Evolutionary conservation across 1,140 invertebrate genomes (phyloP).

Genomic region (Euglossa dilemma): DNA sequence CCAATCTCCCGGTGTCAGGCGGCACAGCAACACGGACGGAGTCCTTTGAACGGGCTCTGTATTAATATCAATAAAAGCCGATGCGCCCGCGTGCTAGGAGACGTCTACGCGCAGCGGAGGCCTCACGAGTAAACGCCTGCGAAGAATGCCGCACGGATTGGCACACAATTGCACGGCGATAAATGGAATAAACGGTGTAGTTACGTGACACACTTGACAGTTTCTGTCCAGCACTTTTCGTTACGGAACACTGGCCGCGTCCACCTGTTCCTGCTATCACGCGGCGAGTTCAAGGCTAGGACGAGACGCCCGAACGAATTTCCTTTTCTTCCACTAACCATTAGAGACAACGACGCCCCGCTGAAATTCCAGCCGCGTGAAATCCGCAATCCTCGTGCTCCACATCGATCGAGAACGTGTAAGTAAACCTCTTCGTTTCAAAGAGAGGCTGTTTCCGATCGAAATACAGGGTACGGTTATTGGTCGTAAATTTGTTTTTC

Average conservation of each 20-base stretch:
- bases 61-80: constrained; percentile 61
- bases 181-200: constrained; percentile 52
- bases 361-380: background rate
- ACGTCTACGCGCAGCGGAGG: constrained; percentile 4
- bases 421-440: background rate
- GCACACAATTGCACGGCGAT: constrained; percentile 51
- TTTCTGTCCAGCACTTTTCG: constrained; percentile 26
- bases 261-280: constrained; percentile 18
- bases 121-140: constrained; percentile 27
- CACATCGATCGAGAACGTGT: no score
- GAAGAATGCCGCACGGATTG: constrained; percentile 48
- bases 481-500: background rate
- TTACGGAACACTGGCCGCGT: constrained; percentile 29
- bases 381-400: no score
- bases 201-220: constrained; percentile 60
- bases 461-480: no score
- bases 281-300: constrained; percentile 54
- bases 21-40: no score
- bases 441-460: no score
- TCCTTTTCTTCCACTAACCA: background rate
- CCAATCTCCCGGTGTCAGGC: constrained; percentile 11
- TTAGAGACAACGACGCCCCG: background rate
- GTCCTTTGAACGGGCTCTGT: constrained; percentile 38
- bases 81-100: constrained; percentile 12
- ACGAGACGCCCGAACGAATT: constrained; percentile 23